Conservation (phyloP, 1,140 invertebrate genomes). For the Papilio helenus region DNA sequence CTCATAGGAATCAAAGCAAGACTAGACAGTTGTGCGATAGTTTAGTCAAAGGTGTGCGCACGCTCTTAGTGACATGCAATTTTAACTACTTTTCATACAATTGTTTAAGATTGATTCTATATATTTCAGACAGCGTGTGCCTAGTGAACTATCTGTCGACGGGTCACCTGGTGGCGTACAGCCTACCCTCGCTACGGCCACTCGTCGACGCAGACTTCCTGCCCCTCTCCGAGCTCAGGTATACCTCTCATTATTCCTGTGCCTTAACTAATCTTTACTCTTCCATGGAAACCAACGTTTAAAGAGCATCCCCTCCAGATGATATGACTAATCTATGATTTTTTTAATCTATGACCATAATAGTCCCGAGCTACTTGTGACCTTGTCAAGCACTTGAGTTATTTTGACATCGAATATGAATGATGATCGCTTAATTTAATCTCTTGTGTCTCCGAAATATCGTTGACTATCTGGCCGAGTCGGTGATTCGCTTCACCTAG, state of each 20-base stretch:
- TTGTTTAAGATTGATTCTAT: constrained; percentile 13
- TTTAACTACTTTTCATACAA: neutral
- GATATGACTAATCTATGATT: neutral
- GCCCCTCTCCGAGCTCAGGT: constrained; percentile 96
- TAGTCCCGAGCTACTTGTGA: neutral
- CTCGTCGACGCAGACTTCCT: constrained; percentile 97
- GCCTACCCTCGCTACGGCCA: constrained; percentile 95
- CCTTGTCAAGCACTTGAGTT: neutral
- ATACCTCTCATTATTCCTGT: constrained; percentile 48
- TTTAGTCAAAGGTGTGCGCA: no score
- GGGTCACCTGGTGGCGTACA: constrained; percentile 95
- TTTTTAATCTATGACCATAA: neutral
- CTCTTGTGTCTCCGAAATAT: constrained; percentile 27
- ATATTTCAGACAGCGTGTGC: constrained; percentile 94
- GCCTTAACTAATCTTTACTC: constrained; percentile 21
- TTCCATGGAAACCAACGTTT: constrained; percentile 39
- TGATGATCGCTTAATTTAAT: constrained; percentile 6
- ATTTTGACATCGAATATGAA: neutral
- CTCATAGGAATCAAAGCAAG: no score
- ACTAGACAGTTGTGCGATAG: no score
- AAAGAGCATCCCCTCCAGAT: neutral
- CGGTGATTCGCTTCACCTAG: constrained; percentile 33
- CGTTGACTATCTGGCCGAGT: constrained; percentile 14
- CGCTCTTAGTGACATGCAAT: no score
- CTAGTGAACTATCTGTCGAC: constrained; percentile 96